phyloP scores from a whole-genome alignment of 2,797 vertebrate species.

The Lithobates sylvaticus region DNA sequence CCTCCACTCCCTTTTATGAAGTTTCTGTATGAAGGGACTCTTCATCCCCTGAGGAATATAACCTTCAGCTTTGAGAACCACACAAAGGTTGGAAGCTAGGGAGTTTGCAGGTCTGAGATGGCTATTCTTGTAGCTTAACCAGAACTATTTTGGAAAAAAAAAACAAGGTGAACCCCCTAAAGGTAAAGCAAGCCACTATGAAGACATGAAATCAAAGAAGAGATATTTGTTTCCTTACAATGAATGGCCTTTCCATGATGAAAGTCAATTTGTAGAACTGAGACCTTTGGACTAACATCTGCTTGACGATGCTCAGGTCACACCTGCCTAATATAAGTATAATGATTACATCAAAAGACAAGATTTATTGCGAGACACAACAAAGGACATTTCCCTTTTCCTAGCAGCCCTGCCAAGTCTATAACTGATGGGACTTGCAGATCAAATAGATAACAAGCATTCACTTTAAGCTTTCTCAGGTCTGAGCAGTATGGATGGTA shows the following conservation, averaged over 20 bases:
- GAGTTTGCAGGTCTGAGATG: conserved; percentile 19
- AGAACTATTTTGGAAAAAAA: conserved; percentile 24
- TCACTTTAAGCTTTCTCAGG: neutral
- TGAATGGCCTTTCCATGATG: conserved; percentile 55
- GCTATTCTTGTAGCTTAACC: conserved; percentile 17
- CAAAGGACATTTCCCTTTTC: conserved; percentile 46
- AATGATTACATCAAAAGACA: conserved; percentile 55
- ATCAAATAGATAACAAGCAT: neutral
- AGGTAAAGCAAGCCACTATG: conserved; percentile 39
- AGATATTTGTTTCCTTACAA: conserved; percentile 51
- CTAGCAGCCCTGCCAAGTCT: conserved; percentile 14
- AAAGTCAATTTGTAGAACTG: conserved; percentile 61
- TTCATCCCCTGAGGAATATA: conserved; percentile 53
- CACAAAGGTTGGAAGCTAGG: conserved; percentile 31
- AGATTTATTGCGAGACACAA: conserved; percentile 50
- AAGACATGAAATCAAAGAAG: conserved; percentile 56
- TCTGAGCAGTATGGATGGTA: too few relatives aligned
- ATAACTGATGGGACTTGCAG: conserved; percentile 16
- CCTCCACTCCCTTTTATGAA: conserved; percentile 36
- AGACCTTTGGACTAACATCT: conserved; percentile 63
- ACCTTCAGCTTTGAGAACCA: conserved; percentile 43
- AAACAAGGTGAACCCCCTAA: conserved; percentile 42
- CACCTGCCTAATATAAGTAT: conserved; percentile 60
- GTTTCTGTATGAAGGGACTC: conserved; percentile 45
- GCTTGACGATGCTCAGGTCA: conserved; percentile 53